Evolutionary conservation across 2,797 vertebrate genomes (phyloP).

Genomic region (Falco concolor): DNA sequence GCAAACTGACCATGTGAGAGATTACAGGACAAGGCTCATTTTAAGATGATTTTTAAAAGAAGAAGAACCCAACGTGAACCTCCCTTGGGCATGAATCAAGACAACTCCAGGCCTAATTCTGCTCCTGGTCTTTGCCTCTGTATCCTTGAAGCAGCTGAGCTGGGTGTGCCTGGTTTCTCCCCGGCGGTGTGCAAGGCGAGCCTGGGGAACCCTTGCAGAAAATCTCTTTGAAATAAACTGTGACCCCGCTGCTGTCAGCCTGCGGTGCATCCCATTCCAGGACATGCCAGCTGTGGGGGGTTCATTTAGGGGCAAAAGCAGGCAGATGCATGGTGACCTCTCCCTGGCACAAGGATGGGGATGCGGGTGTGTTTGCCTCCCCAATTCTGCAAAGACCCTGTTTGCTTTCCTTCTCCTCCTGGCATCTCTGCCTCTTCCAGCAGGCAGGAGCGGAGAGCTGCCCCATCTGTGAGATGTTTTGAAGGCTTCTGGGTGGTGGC

Average conservation of each 20-base stretch:
- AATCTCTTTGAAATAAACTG: not conserved
- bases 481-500: not conserved
- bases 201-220: not conserved
- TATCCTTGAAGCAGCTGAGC: not conserved
- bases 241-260: not conserved
- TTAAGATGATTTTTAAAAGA: not conserved
- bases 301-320: not conserved
- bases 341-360: not conserved
- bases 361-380: not conserved
- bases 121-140: not conserved
- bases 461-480: not conserved
- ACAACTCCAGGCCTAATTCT: not conserved
- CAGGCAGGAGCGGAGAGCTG: not conserved
- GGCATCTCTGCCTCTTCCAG: not conserved
- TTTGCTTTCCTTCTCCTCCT: not conserved
- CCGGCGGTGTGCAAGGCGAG: not conserved
- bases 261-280: fast-evolving
- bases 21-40: not conserved
- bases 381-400: not conserved
- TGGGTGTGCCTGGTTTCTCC: not conserved
- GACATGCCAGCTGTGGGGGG: not conserved
- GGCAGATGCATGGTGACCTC: not conserved
- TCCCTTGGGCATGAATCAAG: not conserved
- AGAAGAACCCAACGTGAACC: not conserved
- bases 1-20: fast-evolving